These are phyloP conservation scores for Lordiphosa collinella DNA, from an alignment of 1,140 invertebrate species.

Conservation along the genomic window DNA sequence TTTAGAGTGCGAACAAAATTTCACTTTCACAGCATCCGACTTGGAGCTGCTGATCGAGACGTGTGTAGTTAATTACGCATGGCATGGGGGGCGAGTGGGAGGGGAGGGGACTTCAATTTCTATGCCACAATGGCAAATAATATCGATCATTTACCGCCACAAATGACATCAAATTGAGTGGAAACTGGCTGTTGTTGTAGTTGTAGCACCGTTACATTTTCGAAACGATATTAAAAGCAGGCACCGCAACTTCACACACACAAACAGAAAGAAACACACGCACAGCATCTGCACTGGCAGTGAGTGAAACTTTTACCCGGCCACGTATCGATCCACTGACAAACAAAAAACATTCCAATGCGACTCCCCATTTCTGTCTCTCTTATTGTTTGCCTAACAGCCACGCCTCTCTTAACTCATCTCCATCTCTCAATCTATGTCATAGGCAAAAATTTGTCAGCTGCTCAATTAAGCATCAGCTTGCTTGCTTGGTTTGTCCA, in stretches of 20 bases:
- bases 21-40: slow-evolving; percentile 70
- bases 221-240: slow-evolving; percentile 38
- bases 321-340: slow-evolving; percentile 29
- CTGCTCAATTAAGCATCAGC: slow-evolving; percentile 55
- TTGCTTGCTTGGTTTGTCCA: too few relatives aligned
- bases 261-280: slow-evolving; percentile 13
- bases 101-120: slow-evolving; percentile 43
- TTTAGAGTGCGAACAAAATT: slow-evolving; percentile 56
- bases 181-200: slow-evolving; percentile 25
- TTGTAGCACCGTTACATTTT: slow-evolving; percentile 59
- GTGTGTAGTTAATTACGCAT: slow-evolving; percentile 73
- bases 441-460: slow-evolving; percentile 62
- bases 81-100: not conserved
- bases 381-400: slow-evolving; percentile 44
- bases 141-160: slow-evolving; percentile 64
- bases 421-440: slow-evolving; percentile 18
- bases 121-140: slow-evolving; percentile 74
- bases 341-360: slow-evolving; percentile 51
- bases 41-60: slow-evolving; percentile 30
- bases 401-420: slow-evolving; percentile 26
- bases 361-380: slow-evolving; percentile 7
- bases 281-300: slow-evolving; percentile 41
- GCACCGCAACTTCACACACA: slow-evolving; percentile 27
- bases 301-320: slow-evolving; percentile 55
- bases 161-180: slow-evolving; percentile 48